Conservation (phyloP, 2,888 invertebrate species). For the Microctonus brassicae region DNA sequence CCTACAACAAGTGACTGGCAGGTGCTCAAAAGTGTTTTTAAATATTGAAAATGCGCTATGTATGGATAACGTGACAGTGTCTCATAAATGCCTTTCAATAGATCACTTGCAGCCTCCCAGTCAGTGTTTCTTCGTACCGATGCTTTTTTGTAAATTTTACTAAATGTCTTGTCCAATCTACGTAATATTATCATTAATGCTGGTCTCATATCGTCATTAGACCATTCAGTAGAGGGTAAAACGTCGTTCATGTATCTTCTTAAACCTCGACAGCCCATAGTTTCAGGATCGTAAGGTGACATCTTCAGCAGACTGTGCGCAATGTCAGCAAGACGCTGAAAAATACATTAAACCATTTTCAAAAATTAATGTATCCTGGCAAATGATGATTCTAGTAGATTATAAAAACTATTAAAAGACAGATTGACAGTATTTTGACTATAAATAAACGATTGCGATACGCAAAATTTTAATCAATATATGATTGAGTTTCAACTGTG, state of each 20-base stretch:
- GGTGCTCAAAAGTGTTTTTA: slow-evolving; percentile 88
- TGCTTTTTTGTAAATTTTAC: slow-evolving; percentile 96
- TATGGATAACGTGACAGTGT: slow-evolving; percentile 94
- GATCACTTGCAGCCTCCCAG: slow-evolving; percentile 96
- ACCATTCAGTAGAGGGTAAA: slow-evolving; percentile 96
- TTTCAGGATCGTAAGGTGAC: slow-evolving; percentile 96
- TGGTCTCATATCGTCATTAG: slow-evolving; percentile 90
- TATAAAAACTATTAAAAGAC: too few relatives aligned
- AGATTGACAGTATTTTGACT: too few relatives aligned
- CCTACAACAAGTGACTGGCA: slow-evolving; percentile 89
- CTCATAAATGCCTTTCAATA: slow-evolving; percentile 94
- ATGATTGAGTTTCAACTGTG: too few relatives aligned
- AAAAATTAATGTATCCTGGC: too few relatives aligned
- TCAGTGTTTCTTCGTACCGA: slow-evolving; percentile 93
- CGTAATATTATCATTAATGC: slow-evolving; percentile 92
- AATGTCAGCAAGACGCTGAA: slow-evolving; percentile 92
- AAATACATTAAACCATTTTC: too few relatives aligned
- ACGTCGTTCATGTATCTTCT: slow-evolving; percentile 94
- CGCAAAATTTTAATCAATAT: too few relatives aligned
- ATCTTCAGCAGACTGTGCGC: slow-evolving; percentile 97
- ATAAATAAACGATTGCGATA: too few relatives aligned
- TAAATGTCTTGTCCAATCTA: slow-evolving; percentile 95
- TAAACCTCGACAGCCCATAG: slow-evolving; percentile 95
- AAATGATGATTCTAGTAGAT: too few relatives aligned
- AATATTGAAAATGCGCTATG: slow-evolving; percentile 95